Conservation (phyloP, 2,888 invertebrate species). For the Platerodrilus igneus region DNA sequence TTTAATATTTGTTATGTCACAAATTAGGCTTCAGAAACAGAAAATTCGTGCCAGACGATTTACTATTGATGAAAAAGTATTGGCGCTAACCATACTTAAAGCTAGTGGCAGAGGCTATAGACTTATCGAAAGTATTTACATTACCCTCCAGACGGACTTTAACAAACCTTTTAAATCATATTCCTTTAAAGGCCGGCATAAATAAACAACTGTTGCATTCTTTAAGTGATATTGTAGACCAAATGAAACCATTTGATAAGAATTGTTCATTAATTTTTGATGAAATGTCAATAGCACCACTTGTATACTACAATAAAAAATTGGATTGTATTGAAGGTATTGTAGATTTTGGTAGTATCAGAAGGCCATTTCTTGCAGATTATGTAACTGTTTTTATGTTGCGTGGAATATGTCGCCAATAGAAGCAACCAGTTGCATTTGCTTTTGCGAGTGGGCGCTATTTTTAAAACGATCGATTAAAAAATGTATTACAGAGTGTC, state of each 20-base stretch:
- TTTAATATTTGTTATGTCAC: constrained; percentile 2
- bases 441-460: too few relatives aligned
- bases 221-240: constrained; percentile 2
- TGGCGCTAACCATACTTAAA: constrained; percentile 1
- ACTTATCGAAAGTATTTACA: constrained; percentile 4
- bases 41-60: background rate
- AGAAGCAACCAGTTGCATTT: too few relatives aligned
- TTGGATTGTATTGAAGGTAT: too few relatives aligned
- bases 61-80: constrained; percentile 8
- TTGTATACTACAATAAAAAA: too few relatives aligned
- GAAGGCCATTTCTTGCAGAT: too few relatives aligned
- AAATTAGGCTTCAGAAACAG: constrained; percentile 1
- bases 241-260: background rate
- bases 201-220: constrained; percentile 1
- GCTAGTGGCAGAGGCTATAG: constrained; percentile 1
- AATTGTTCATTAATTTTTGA: constrained; percentile 15
- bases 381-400: too few relatives aligned
- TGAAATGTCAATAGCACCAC: too few relatives aligned
- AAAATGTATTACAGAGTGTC: too few relatives aligned
- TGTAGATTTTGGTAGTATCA: too few relatives aligned
- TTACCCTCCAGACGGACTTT: constrained; percentile 3
- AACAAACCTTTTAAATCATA: constrained; percentile 4
- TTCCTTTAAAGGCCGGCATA: constrained; percentile 2
- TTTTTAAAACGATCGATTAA: too few relatives aligned
- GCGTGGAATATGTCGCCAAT: too few relatives aligned